Evolutionary conservation across 2,797 vertebrate species (phyloP).

Genomic region (Nannoperca obscura): DNA sequence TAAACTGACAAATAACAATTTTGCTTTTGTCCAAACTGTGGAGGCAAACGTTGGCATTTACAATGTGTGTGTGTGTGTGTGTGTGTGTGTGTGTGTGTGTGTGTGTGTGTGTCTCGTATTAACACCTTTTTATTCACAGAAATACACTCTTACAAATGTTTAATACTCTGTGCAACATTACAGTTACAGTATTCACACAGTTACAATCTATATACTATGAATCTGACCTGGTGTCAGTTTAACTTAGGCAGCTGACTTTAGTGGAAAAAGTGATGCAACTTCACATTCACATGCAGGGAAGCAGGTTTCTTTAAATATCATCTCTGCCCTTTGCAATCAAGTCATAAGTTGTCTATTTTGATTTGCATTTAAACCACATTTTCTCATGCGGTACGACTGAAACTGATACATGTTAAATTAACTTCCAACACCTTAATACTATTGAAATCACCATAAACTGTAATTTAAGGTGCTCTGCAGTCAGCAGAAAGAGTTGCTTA

Average conservation of each 20-base stretch:
- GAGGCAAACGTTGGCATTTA: slow-evolving; percentile 45
- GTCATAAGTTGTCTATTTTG: background rate
- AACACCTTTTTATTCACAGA: background rate
- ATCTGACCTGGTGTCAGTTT: slow-evolving; percentile 4
- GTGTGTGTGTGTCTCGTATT: background rate
- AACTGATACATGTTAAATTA: background rate
- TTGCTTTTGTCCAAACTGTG: background rate
- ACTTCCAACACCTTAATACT: background rate
- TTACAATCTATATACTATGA: background rate
- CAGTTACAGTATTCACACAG: background rate
- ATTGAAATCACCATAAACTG: slow-evolving; percentile 8
- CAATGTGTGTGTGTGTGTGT: background rate
- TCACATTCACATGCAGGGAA: slow-evolving; percentile 7
- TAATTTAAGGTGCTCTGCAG: slow-evolving; percentile 3
- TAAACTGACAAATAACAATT: background rate
- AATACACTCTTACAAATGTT: background rate
- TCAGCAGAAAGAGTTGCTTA: slow-evolving; percentile 1
- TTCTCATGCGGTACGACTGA: background rate
- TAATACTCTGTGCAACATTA: background rate
- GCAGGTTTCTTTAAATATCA: slow-evolving; percentile 3
- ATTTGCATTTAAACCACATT: slow-evolving; percentile 25
- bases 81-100: background rate
- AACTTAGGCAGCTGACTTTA: background rate
- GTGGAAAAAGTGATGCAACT: slow-evolving; percentile 6
- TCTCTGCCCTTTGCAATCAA: slow-evolving; percentile 1